These are phyloP conservation scores for Lumbricus terrestris DNA, from an alignment of 2,888 invertebrate species.

Conservation along the genomic window DNA sequence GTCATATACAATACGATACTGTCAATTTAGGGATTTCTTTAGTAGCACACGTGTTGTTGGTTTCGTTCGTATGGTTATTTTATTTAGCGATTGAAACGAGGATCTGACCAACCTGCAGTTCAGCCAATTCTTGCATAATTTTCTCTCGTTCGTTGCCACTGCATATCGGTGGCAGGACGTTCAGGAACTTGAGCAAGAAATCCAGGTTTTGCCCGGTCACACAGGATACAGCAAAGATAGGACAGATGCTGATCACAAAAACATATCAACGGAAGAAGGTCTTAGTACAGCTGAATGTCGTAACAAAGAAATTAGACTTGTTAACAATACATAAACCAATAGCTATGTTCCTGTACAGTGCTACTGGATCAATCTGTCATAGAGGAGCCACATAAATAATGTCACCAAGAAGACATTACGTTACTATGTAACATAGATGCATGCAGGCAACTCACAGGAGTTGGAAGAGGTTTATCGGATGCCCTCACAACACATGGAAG, in stretches of 20 bases:
- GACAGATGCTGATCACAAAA: constrained; percentile 53
- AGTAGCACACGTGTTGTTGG: neutral
- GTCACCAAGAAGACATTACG: neutral
- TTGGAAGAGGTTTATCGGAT: too few species aligned
- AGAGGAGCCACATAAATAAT: neutral
- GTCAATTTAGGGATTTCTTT: neutral
- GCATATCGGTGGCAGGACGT: constrained; percentile 68
- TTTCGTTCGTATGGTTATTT: too few species aligned
- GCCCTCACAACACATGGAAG: too few species aligned
- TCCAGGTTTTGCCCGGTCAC: constrained; percentile 80
- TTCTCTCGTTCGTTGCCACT: constrained; percentile 68
- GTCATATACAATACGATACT: too few species aligned
- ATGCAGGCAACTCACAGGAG: neutral
- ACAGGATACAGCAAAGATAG: constrained; percentile 72
- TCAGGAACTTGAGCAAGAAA: constrained; percentile 79
- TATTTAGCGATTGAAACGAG: too few species aligned
- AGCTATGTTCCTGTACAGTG: neutral
- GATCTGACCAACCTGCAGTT: constrained; percentile 76
- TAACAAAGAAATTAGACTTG: neutral
- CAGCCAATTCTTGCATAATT: constrained; percentile 73
- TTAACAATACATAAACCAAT: neutral
- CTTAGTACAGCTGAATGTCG: neutral
- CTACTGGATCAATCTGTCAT: neutral
- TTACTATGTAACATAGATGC: neutral
- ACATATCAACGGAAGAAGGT: neutral